phyloP scores from a whole-genome alignment of 2,888 invertebrate genomes.

The Cryptophagus acutangulus region DNA sequence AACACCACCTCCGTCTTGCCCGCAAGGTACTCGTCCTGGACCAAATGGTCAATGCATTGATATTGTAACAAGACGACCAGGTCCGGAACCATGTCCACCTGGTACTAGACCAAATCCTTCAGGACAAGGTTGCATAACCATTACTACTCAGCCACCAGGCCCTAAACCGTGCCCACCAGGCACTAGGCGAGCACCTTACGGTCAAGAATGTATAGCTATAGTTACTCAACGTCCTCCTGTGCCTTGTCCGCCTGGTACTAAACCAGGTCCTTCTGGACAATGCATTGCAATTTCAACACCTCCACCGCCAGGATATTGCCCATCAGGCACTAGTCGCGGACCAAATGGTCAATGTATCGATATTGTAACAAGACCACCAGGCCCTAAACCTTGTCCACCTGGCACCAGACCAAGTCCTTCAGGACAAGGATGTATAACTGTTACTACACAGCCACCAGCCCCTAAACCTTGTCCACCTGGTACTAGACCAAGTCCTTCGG shows the following conservation, averaged over 20 bases:
- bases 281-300: neutral
- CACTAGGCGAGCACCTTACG: neutral
- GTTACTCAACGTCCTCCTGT: no score
- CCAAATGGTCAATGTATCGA: neutral
- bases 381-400: conserved; percentile 11
- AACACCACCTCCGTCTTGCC: conserved; percentile 7
- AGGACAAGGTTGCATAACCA: neutral
- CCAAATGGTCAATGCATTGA: neutral
- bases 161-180: conserved; percentile 1
- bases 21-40: neutral
- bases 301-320: conserved; percentile 5
- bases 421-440: neutral
- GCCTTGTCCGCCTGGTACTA: conserved; percentile 17
- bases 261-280: conserved; percentile 6
- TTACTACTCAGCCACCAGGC: no score
- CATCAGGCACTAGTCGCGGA: neutral
- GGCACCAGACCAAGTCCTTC: conserved; percentile 7
- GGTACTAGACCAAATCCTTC: conserved; percentile 7
- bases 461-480: conserved; percentile 12
- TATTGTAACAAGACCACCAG: no score
- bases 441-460: no score
- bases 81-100: conserved; percentile 11
- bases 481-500: conserved; percentile 6
- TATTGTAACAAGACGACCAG: no score
- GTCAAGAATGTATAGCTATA: neutral